These are phyloP conservation scores for Pampusana beccarii DNA, from an alignment of 2,113 vertebrate species.

Conservation along the genomic window DNA sequence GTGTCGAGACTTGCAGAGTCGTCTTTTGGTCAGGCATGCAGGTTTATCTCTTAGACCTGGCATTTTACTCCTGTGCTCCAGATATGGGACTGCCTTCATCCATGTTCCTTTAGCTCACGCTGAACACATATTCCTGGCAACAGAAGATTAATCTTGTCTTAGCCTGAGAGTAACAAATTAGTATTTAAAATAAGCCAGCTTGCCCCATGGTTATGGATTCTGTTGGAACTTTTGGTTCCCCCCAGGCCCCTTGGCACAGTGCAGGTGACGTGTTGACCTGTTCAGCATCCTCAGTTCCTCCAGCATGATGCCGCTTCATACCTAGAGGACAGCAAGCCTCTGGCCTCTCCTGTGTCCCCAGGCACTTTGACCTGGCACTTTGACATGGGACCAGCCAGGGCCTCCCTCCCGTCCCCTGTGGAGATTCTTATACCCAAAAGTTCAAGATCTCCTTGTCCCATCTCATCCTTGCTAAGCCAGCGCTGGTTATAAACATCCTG, in stretches of 20 bases:
- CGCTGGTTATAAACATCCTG: conserved; percentile 20
- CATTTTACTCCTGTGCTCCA: not conserved
- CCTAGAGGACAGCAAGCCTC: not conserved
- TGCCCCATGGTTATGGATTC: not conserved
- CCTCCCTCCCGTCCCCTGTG: not conserved
- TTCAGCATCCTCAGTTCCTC: not conserved
- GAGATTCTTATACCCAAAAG: not conserved
- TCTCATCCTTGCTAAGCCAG: not conserved
- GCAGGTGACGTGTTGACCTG: not conserved
- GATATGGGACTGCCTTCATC: not conserved
- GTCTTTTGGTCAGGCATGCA: not conserved
- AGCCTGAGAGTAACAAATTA: not conserved
- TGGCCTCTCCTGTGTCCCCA: not conserved
- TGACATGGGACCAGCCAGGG: not conserved
- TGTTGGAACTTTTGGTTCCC: not conserved
- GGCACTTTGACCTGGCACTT: not conserved
- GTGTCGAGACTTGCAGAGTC: not conserved
- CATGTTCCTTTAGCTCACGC: not conserved
- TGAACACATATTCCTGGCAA: not conserved
- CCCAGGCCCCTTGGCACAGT: not conserved
- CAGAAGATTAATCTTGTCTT: not conserved
- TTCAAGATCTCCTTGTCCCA: not conserved
- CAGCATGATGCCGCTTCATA: not conserved
- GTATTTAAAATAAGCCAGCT: not conserved
- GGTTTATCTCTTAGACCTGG: not conserved